Evolutionary conservation across 2,888 invertebrate species (phyloP), one percentile per base, ranked within the genome.

Genomic region (Epinotia bilunana): DNA sequence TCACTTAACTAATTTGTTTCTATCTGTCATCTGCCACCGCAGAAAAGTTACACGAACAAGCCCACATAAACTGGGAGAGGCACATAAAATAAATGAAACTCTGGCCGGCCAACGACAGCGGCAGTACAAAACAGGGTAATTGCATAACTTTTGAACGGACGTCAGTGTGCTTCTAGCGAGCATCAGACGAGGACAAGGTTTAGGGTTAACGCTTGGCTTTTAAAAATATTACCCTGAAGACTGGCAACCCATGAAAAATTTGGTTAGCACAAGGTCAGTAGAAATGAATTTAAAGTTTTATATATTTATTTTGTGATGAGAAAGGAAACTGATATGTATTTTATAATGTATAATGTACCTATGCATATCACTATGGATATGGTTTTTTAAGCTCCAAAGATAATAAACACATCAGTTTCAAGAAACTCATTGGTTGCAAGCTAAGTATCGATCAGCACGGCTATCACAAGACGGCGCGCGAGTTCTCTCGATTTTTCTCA

Each of bases 21-120:
- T 81, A 82, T 83, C 83, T 83, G 85, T 83, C 82, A 78, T 81
- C 84, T 81, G 80, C 61, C 81, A 85, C 87, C 89, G 80, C 90
- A 89, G 84, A 86, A 87, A 87, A 85, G 87, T 88, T 88, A 87
- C 81, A 86, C 85, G 87, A 88, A 88, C 87, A 87, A 82, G 85
- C 83, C 78, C 78, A 82, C 78, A 72, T 61, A 71, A 75, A 72
- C 58, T 62, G 46, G 65, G 71, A 75, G 67, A 43, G 49, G 55
- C 69, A 63, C 18, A 58, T 71, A 65, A 71, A 71, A 65, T 74
- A 53, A 60, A 74, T 64, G 70, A 55, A 53, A 73, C 43, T 72
- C 43, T 20, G 57, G 20, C 20, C 20, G 3, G 13, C 53, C 5
- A 57, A 4, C 57, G 57, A 20, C 20, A 18, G 57, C 57, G 18